A percentile compares a stretch with the other conserved stretches of the same genome.
phyloP scores from a whole-genome alignment of 2,797 vertebrate species.

The Notamacropus eugenii region DNA sequence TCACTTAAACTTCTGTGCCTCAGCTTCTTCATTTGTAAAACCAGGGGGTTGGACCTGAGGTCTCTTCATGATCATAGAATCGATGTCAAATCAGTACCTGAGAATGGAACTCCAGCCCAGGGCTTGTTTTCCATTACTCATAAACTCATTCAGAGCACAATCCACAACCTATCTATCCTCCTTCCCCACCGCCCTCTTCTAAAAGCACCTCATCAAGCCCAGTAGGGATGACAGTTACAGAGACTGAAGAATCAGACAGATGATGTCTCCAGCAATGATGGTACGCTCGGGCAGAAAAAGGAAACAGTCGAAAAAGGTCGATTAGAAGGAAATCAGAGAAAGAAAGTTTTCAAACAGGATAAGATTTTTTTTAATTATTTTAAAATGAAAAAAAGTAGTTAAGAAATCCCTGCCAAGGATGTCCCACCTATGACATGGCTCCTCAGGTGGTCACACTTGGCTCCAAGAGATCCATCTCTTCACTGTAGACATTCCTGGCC shows the following conservation, averaged over 20 bases:
- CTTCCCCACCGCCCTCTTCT: neutral
- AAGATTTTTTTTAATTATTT: neutral
- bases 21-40: neutral
- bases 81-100: neutral
- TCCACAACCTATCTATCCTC: neutral
- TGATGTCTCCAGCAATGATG: neutral
- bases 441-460: neutral
- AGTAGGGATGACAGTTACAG: neutral
- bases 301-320: neutral
- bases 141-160: neutral
- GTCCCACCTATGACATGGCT: neutral
- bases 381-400: neutral
- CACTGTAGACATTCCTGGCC: neutral
- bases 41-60: neutral
- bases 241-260: neutral
- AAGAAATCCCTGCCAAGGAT: neutral
- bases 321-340: conserved; percentile 17
- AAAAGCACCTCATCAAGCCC: conserved; percentile 2
- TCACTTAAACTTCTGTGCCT: neutral
- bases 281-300: neutral
- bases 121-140: neutral
- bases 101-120: neutral
- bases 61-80: neutral
- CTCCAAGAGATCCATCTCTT: neutral
- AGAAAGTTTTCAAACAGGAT: neutral